Base-by-base conservation (phyloP, 2,797 vertebrate species). In the Arrhamphus sclerolepis region DNA sequence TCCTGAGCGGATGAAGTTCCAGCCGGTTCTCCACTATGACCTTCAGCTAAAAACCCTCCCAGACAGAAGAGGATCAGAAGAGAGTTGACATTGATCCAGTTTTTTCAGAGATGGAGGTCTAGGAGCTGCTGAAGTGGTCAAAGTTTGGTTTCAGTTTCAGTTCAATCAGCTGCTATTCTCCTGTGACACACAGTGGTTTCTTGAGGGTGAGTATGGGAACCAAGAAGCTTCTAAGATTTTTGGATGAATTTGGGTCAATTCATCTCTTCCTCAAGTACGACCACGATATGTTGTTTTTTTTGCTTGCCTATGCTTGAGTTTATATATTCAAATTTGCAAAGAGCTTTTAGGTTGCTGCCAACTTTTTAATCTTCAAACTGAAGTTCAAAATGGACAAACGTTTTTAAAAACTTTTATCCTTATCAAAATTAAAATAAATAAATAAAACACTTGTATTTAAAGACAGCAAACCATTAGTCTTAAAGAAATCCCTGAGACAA, bases 341-440 rank as follows among this genome's bases (percentile, higher is more conserved):
- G 44, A 21, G 31, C 13, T 34, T 13, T 34, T 13, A 34, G n/a
- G n/a, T n/a, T n/a, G n/a, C n/a, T n/a, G 2, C 9, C 9, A 34
- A 3, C n/a, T n/a, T 11, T 34, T 11, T 4, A 7, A 29, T 7
- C 29, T 29, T 7, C 29, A 34, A 26, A 26, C 24, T 3, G 6
- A 26, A 34, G 28, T 20, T n/a, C 19, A 22, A 46, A 70, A 60
- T 1, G 6, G 2, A 49, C n/a, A 42, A 39, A 53, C 6, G 17
- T 50, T 46, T 55, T 64, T 54, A 49, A 55, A 54, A 57, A 43
- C n/a, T n/a, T 5, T 4, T 28, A 29, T 64, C 14, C 44, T 60
- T n/a, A 49, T n/a, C n/a, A n/a, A n/a, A n/a, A n/a, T 22, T 43
- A 28, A 75, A 70, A 66, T 59, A 78, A 52, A 61, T 22, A 10